phyloP scores from a whole-genome alignment of 2,113 vertebrate species.

The Lepus europaeus region DNA sequence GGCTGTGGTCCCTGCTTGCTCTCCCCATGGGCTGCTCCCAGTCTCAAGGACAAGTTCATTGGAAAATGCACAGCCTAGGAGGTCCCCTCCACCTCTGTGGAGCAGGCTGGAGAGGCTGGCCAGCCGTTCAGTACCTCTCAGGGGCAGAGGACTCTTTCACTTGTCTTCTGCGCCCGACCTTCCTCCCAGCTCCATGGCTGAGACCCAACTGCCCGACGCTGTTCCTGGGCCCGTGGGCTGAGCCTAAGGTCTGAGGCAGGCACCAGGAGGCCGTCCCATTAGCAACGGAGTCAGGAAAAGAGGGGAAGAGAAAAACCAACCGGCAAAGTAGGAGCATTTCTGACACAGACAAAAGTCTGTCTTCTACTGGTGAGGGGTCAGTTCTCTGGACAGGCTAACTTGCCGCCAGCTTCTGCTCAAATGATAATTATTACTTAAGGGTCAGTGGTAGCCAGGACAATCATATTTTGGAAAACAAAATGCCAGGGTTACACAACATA shows the following conservation, averaged over 20 bases:
- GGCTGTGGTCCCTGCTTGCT: fast-evolving
- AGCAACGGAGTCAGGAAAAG: constrained; percentile 30
- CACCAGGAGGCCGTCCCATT: not conserved
- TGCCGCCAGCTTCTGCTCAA: constrained; percentile 74
- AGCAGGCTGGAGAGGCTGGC: fast-evolving
- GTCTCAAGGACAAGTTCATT: no score
- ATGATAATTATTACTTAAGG: constrained; percentile 84
- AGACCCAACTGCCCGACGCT: not conserved
- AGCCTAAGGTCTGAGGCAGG: not conserved
- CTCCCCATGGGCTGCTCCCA: fast-evolving
- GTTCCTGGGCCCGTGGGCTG: not conserved
- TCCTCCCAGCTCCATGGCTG: not conserved
- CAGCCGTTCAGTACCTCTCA: not conserved
- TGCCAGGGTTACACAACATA: not conserved
- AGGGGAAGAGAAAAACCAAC: not conserved
- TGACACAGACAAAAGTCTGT: not conserved
- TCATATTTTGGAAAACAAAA: constrained; percentile 71
- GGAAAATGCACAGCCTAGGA: fast-evolving
- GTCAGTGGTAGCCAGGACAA: constrained; percentile 78
- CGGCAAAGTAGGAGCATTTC: not conserved
- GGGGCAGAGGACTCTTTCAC: not conserved
- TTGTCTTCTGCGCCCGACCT: not conserved
- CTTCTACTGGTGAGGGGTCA: not conserved
- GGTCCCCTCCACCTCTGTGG: fast-evolving
- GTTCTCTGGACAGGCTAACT: constrained; percentile 30